phyloP scores from a whole-genome alignment of 1,140 invertebrate species.

The Meloidogyne floridensis region DNA sequence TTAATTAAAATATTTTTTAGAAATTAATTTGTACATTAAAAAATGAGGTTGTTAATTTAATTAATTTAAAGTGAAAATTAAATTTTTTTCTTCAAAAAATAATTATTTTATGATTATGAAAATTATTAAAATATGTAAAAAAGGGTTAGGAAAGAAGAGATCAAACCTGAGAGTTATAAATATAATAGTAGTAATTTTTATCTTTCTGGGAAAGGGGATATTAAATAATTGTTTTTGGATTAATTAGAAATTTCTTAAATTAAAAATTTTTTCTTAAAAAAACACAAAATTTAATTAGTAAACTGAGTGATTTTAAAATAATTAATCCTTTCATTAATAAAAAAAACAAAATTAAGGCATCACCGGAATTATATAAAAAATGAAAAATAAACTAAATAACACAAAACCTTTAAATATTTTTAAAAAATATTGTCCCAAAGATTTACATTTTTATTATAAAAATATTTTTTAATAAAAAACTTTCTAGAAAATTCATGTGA shows the following conservation, averaged over 20 bases:
- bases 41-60: not conserved
- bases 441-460: not conserved
- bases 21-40: not conserved
- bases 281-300: too few species aligned
- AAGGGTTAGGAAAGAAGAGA: not conserved
- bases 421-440: not conserved
- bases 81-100: not conserved
- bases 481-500: not conserved
- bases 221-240: not conserved
- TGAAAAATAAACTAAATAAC: not conserved
- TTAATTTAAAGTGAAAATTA: slow-evolving; percentile 4
- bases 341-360: not conserved
- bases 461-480: too few species aligned
- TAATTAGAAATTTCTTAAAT: not conserved
- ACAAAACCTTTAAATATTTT: not conserved
- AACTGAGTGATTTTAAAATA: too few species aligned
- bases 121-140: not conserved
- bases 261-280: too few species aligned
- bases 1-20: not conserved
- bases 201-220: not conserved
- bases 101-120: not conserved
- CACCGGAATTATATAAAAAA: not conserved
- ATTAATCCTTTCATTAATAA: not conserved
- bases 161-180: not conserved
- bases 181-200: not conserved